phyloP scores from a whole-genome alignment of 2,113 vertebrate species.

The Mustelus asterias region DNA sequence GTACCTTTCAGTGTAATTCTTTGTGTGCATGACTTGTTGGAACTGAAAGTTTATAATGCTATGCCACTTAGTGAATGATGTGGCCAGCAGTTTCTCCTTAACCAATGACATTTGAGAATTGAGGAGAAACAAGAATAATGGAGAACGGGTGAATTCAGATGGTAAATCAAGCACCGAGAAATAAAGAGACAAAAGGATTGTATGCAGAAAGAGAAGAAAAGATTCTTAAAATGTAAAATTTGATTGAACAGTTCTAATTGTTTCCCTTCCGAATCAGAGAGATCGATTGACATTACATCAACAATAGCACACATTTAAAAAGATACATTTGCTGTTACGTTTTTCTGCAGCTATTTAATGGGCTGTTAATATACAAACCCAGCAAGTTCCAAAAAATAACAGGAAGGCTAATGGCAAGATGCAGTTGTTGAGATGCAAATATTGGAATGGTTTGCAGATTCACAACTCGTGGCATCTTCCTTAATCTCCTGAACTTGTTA shows the following conservation, averaged over 20 bases:
- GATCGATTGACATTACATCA: background rate
- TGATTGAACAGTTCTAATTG: background rate
- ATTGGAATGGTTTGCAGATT: background rate
- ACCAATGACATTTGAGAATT: background rate
- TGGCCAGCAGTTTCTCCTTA: background rate
- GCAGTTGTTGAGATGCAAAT: background rate
- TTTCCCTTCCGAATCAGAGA: background rate
- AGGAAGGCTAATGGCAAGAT: background rate
- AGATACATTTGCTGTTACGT: background rate
- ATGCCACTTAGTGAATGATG: background rate
- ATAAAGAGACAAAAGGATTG: background rate
- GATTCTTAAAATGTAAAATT: background rate
- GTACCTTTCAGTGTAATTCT: background rate
- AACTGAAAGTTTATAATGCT: background rate
- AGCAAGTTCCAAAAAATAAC: background rate
- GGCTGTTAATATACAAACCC: background rate
- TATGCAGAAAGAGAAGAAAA: background rate
- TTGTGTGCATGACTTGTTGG: background rate
- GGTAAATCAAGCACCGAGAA: background rate
- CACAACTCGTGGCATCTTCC: background rate
- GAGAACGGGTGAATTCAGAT: background rate
- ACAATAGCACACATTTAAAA: background rate
- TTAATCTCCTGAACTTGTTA: background rate
- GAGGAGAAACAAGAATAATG: background rate
- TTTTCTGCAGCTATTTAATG: background rate